Evolutionary conservation across 2,113 vertebrate species (phyloP).

Genomic region (Ctenodactylus gundi): DNA sequence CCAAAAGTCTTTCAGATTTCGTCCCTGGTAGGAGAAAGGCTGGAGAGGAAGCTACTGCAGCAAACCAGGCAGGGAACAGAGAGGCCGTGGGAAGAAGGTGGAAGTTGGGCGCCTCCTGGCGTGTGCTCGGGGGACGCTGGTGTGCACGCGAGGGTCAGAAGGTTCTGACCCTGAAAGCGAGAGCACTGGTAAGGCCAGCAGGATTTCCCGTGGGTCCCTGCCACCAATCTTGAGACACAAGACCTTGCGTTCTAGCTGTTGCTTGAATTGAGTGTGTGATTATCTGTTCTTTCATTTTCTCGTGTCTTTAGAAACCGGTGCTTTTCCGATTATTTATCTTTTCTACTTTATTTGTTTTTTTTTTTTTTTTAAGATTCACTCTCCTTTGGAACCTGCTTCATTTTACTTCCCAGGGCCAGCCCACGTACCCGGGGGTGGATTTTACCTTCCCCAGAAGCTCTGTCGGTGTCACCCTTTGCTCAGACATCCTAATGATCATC

Average conservation of each 20-base stretch:
- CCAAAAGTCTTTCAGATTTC: not conserved
- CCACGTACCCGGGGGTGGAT: no score
- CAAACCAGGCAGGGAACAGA: not conserved
- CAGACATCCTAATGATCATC: not conserved
- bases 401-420: no score
- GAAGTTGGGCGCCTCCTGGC: no score
- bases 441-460: not conserved
- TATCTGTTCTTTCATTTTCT: not conserved
- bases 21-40: not conserved
- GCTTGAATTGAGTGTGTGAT: not conserved
- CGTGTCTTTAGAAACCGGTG: not conserved
- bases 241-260: not conserved
- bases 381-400: not conserved
- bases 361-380: not conserved
- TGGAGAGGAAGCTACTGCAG: not conserved
- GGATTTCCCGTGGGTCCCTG: no score
- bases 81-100: no score
- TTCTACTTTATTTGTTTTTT: not conserved
- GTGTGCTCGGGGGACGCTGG: not conserved
- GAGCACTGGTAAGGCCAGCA: no score
- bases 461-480: not conserved
- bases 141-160: no score
- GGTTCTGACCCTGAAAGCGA: not conserved
- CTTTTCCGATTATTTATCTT: not conserved
- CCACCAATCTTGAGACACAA: not conserved